Base-by-base conservation (phyloP, 2,888 invertebrate genomes). In the Abscondita cerata region DNA sequence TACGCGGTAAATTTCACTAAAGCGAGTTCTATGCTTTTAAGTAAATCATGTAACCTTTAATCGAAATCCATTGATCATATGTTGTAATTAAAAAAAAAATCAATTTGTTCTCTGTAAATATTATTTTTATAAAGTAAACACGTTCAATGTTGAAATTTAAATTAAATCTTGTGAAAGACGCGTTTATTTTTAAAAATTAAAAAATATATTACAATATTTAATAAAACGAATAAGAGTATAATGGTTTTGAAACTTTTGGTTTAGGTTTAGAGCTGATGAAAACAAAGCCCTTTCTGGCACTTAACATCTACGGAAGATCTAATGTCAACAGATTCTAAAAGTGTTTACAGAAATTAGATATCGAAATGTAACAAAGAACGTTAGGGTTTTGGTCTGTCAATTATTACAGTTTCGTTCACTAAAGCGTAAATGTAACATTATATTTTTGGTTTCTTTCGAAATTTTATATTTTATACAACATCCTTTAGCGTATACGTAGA, bases 281-380 rank as follows among this genome's bases (percentile, higher is more conserved):
- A 51, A 36, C 51, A 51, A 51, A 33, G 16, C 33, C 34, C 15
- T 51, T 51, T 48, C 33, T 36, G 51, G 51, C 51, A 51, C 51
- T 51, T 51, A 51, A 51, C 55, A 56, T 36, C 55, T 48, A 20
- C 9, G 2, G 25, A 38, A 19, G 36, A 57, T 57, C 57, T 40
- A 57, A 41, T 57, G 25, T 57, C 57, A 57, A 51, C 51, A 36
- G 33, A 16, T 40, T 56, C 46, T 57, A 36, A 57, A 57, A 57
- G 44, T 51, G 51, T 57, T 57, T 57, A 40, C 57, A 40, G 57
- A 57, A 57, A 57, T 57, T 57, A 51, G 57, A 57, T 57, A 57
- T 51, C 52, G 41, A 50, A 34, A 57, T 44, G 51, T 57, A 57
- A 57, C 57, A 25, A 51, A 25, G 19, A 41, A 31, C 51, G 19